Evolutionary conservation across 2,888 invertebrate genomes (phyloP), one percentile per base, ranked within the genome.

Genomic region (Xestia sexstrigata): DNA sequence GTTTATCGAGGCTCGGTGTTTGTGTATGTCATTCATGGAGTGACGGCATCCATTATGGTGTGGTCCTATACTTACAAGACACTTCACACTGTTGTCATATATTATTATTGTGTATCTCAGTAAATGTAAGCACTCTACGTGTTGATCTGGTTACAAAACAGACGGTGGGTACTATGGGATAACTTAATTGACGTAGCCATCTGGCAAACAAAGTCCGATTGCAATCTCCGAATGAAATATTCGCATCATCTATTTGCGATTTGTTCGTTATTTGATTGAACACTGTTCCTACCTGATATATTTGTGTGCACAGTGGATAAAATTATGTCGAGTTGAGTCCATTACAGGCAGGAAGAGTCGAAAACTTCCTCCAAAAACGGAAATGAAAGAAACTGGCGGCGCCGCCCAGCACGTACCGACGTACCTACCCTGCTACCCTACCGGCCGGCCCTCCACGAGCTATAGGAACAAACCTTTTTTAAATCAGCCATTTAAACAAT

Each of bases 301-400:
- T 86, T 83, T 89, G 85, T 85, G 78, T 79, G 82, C 72, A 82
- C 81, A 85, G 70, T 84, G 86, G 82, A 86, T 85, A 90, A 89
- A 91, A 91, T 90, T 87, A 88, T 85, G 82, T 88, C 85, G 86
- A 89, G 90, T 87, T 88, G 89, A 92, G 90, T 92, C 93, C 91
- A 93, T 93, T 93, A 93, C 89, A 90, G 89, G 85, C 93, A 93
- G 93, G 93, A 94, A 94, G 91, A 93, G 92, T 90, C 90, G 90
- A 91, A 92, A 93, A 89, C 90, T 92, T 91, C 90, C 90, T 91
- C 88, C 87, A 88, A 87, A 89, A 90, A 85, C 93, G 94, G 93
- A 94, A 94, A 94, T 93, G 93, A 94, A 93, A 93, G 93, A 91
- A 91, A 90, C 91, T 91, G 92, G 83, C 90, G 90, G 81, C 89